These are phyloP conservation scores for Delichon dasypus DNA, from an alignment of 2,797 vertebrate species.

Conservation along the genomic window DNA sequence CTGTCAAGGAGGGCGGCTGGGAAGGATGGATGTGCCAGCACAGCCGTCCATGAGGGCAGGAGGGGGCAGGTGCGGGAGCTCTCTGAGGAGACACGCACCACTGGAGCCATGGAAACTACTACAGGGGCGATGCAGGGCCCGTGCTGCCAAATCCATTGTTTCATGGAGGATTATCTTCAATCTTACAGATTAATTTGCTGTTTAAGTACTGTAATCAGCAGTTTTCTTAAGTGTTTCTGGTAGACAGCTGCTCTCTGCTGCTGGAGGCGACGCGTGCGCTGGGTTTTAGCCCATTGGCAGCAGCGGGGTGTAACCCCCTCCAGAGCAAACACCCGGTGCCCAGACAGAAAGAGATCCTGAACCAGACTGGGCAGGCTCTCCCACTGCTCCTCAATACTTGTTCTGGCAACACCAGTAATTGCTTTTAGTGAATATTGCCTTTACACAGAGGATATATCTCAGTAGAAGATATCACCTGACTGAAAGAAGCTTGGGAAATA, in stretches of 20 bases:
- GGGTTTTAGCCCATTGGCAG: background rate
- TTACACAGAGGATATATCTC: background rate
- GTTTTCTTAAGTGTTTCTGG: background rate
- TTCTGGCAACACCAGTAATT: background rate
- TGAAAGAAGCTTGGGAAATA: background rate
- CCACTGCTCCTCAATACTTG: background rate
- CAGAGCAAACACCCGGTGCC: background rate
- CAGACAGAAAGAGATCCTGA: background rate
- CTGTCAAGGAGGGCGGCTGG: too few relatives aligned
- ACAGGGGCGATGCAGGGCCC: fast-evolving
- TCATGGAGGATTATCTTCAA: background rate
- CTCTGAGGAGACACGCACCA: fast-evolving
- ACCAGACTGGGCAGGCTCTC: background rate
- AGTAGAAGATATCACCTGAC: background rate
- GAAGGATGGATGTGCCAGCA: background rate
- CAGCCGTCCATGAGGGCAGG: fast-evolving
- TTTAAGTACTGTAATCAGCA: background rate
- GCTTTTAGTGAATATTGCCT: background rate
- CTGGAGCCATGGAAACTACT: background rate
- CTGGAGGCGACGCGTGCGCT: fast-evolving
- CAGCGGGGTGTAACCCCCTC: background rate
- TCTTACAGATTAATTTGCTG: background rate
- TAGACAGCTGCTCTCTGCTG: background rate
- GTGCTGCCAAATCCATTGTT: background rate
- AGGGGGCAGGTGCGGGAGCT: background rate